Evolutionary conservation across 2,113 vertebrate genomes (phyloP), one percentile per base, ranked within the genome.

Genomic region (Naja naja): DNA sequence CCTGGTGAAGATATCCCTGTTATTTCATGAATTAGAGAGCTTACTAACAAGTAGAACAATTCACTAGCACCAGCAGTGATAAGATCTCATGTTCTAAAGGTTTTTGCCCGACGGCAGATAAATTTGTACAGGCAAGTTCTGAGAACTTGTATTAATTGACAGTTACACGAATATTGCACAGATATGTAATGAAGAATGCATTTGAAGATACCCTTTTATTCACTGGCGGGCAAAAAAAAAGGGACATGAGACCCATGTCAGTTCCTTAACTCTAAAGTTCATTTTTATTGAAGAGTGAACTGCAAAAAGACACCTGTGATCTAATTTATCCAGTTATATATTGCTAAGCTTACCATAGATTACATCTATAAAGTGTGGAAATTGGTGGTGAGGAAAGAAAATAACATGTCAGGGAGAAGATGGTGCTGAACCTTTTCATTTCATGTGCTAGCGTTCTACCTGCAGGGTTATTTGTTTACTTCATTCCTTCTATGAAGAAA

Each of bases 1-100:
- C 20, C 88, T 95, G 86, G 0, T 6, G 60, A 91, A 60, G 22
- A 85, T 95, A 93, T 34, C 3, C 18, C 34, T 93, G 91, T 94
- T 92, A 85, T 89, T 92, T 93, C 39, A 30, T 92, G 30, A 54
- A 74, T 95, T 94, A 93, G 91, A 94, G 94, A 11, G 0, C 2
- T 54, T 89, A 92, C 54, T 4, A 23, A 53, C 43, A 25, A 5
- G 12, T 89, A 90, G 39, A 89, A 4, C 18, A 22, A 43, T 81
- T 43, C 74, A 81, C 34, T 43, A 81, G 34, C 34, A 81, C 16
- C 74, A 7, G 18, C 34, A 81, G 74, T 81, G 74, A 81, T 81
- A 81, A 81, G 43, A 81, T 81, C 74, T 81, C 34, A 81, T 81
- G 74, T 81, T 43, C 34, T 9, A 81, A 81, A 81, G 74, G 0